These are phyloP conservation scores for Neria commutata DNA, from an alignment of 2,888 invertebrate genomes.

Conservation along the genomic window DNA sequence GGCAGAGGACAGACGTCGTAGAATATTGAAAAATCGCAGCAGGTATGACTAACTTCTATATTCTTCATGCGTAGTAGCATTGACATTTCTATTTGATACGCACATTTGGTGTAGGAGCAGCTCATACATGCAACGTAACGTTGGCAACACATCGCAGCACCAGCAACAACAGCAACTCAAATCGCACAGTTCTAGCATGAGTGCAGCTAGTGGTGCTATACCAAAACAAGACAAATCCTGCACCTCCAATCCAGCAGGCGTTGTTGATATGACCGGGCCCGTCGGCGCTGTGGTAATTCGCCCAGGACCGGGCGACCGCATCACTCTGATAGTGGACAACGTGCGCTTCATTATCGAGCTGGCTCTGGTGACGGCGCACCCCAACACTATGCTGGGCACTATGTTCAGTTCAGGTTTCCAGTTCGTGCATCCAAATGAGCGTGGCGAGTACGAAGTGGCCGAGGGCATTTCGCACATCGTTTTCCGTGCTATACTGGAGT, in stretches of 20 bases:
- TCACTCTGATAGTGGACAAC: conserved; percentile 95
- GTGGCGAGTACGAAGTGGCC: conserved; percentile 96
- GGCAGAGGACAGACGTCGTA: conserved; percentile 72
- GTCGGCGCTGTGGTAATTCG: conserved; percentile 28
- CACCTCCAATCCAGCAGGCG: conserved; percentile 14
- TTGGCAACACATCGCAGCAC: conserved; percentile 27
- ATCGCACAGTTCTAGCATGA: conserved; percentile 28
- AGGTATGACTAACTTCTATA: conserved; percentile 64
- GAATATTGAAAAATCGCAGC: conserved; percentile 73
- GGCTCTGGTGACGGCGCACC: conserved; percentile 89
- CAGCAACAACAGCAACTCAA: conserved; percentile 36
- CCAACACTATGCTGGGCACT: conserved; percentile 98
- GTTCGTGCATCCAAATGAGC: conserved; percentile 92
- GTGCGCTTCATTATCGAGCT: conserved; percentile 94
- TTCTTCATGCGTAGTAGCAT: no score
- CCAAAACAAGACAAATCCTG: conserved; percentile 45
- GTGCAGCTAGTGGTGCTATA: conserved; percentile 43
- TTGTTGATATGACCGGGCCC: conserved; percentile 8
- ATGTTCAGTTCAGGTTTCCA: conserved; percentile 95
- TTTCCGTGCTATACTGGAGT: conserved; percentile 94
- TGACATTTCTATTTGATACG: no score
- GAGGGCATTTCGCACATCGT: conserved; percentile 96
- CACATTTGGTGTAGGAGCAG: conserved; percentile 44
- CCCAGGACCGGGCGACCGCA: conserved; percentile 66
- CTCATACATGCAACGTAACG: conserved; percentile 46